These are phyloP conservation scores for Drosophila cognata DNA, from an alignment of 2,888 invertebrate genomes.

Conservation along the genomic window DNA sequence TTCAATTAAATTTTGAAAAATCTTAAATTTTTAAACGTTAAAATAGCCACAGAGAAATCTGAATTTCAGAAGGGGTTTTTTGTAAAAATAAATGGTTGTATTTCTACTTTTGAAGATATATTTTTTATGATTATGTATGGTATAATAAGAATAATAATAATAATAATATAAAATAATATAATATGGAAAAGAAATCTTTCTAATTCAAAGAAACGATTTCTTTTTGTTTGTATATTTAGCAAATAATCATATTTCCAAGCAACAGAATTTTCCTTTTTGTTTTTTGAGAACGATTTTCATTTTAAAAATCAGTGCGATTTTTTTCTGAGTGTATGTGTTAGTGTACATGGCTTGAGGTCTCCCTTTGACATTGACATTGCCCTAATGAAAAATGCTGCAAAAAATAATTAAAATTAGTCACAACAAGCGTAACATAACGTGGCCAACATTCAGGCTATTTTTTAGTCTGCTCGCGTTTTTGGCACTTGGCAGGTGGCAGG, in stretches of 20 bases:
- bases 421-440: conserved; percentile 19
- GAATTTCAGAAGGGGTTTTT: not conserved
- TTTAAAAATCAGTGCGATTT: not conserved
- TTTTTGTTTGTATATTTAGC: not conserved
- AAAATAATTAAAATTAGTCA: conserved; percentile 68
- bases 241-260: not conserved
- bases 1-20: too few relatives aligned
- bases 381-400: conserved; percentile 38
- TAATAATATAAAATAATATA: too few relatives aligned
- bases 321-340: not conserved
- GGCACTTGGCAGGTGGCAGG: too few relatives aligned
- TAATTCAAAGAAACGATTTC: too few relatives aligned
- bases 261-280: not conserved
- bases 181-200: too few relatives aligned
- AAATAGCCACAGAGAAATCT: not conserved
- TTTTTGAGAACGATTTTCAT: not conserved
- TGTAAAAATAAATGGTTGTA: not conserved
- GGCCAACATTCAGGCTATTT: conserved; percentile 10
- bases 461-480: not conserved
- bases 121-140: not conserved
- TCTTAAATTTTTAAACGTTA: too few relatives aligned
- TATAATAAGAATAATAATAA: not conserved
- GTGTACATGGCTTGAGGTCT: not conserved
- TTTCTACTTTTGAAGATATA: too few relatives aligned
- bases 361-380: conserved; percentile 24